Conservation (phyloP, 2,797 vertebrate species). For the Gallirallus australis region DNA sequence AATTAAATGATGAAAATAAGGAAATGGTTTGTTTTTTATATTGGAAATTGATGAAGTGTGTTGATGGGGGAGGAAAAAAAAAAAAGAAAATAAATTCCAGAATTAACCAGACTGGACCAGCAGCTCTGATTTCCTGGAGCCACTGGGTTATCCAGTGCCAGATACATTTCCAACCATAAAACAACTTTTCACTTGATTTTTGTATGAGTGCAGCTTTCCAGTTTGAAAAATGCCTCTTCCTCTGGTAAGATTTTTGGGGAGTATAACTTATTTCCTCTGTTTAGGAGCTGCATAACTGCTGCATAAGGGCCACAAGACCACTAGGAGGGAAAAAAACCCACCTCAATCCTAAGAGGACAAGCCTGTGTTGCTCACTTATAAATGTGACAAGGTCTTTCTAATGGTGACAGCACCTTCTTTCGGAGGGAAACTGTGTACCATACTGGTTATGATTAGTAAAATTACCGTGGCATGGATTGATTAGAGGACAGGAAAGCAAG, state of each 20-base stretch:
- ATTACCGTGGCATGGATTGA: neutral
- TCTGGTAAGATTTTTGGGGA: neutral
- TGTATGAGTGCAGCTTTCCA: neutral
- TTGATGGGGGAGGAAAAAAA: fast-evolving
- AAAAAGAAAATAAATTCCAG: neutral
- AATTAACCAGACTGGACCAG: constrained; percentile 3
- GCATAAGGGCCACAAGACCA: neutral
- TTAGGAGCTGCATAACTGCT: neutral
- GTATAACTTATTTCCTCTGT: neutral
- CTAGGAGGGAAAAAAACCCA: neutral
- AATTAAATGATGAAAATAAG: constrained; percentile 49
- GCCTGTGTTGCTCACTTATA: neutral
- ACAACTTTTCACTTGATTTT: neutral
- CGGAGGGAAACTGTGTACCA: neutral
- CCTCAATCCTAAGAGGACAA: neutral
- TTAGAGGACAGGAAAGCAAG: neutral
- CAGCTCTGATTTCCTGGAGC: neutral
- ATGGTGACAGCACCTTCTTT: neutral
- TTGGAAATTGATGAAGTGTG: constrained; percentile 48
- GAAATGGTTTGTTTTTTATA: constrained; percentile 32
- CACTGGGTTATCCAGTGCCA: neutral
- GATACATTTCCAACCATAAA: neutral
- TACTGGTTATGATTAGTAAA: neutral
- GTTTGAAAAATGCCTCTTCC: neutral
- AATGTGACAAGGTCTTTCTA: neutral